Base-by-base conservation (phyloP, 2,888 invertebrate genomes). In the Arge pagana region DNA sequence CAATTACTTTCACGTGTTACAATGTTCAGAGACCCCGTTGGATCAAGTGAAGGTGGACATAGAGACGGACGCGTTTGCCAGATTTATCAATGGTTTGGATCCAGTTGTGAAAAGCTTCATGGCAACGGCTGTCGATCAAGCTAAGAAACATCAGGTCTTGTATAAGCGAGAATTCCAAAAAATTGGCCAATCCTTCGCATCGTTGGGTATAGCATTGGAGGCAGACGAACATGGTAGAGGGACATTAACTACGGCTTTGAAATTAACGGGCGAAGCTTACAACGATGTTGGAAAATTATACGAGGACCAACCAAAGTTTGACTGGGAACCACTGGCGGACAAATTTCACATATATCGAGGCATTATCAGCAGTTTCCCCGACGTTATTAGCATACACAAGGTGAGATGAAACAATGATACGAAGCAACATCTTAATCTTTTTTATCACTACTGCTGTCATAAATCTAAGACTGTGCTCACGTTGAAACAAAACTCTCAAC, bases 301-400 rank as follows among this genome's bases (percentile, higher is more conserved):
- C 76, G 94, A 94, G 60, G 93, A 95, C 51, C 95, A 96, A 74
- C 89, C 93, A 0, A 91, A 89, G 72, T 82, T 84, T 50, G 95
- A 95, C 76, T 93, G 92, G 88, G 92, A 94, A 65, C 93, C 93
- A 1, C 81, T 97, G 21, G 86, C 89, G 36, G 96, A 98, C 76
- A 89, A 90, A 63, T 82, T 98, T 59, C 94, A 94, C 71, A 88
- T 97, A 63, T 97, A 97, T 79, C 92, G 93, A 76, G 97, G 98
- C 48, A 87, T 97, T 49, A 86, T 97, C 6, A 85, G 87, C 52
- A 87, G 87, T 54, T 93, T 95, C 70, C 97, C 98, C 0, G 96
- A 96, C 65, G 90, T 93, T 45, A 81, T 96, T 51, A 85, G 86
- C 39, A 88, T 94, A 61, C 95, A 96, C 71, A 94, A 92, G 81